Evolutionary conservation across 1,140 invertebrate species (phyloP).

Genomic region (Nymphalis io): DNA sequence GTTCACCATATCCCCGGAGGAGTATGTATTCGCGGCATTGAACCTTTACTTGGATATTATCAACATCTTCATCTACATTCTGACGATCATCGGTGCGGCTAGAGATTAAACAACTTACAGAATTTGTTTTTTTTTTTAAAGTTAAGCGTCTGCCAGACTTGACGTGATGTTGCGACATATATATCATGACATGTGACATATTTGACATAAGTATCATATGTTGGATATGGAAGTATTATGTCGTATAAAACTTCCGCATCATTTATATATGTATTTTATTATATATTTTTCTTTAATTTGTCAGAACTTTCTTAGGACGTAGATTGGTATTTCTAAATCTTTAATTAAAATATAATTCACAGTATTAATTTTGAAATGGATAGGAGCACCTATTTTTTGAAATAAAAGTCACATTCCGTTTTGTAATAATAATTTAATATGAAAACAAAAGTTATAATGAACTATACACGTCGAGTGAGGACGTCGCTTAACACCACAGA

Average conservation of each 20-base stretch:
- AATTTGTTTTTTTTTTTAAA: slow-evolving; percentile 11
- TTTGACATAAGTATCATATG: too few relatives aligned
- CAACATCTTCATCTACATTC: slow-evolving; percentile 94
- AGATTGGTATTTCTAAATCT: too few relatives aligned
- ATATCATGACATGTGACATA: too few relatives aligned
- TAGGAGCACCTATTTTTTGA: not conserved
- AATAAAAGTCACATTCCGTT: not conserved
- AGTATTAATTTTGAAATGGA: too few relatives aligned
- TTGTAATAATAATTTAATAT: too few relatives aligned
- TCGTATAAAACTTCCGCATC: too few relatives aligned
- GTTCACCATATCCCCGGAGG: slow-evolving; percentile 95
- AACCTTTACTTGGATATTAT: slow-evolving; percentile 95
- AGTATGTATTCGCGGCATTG: slow-evolving; percentile 96
- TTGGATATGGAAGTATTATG: too few relatives aligned
- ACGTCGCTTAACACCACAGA: slow-evolving; percentile 21
- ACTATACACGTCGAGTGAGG: slow-evolving; percentile 23
- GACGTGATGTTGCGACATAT: not conserved
- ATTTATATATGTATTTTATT: too few relatives aligned
- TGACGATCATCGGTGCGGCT: slow-evolving; percentile 87
- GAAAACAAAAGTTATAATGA: too few relatives aligned
- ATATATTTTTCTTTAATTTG: too few relatives aligned
- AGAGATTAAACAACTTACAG: slow-evolving; percentile 29
- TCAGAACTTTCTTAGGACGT: too few relatives aligned
- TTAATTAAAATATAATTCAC: too few relatives aligned
- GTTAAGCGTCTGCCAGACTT: slow-evolving; percentile 4